Percentiles rank a stretch among this genome's conserved stretches.
Conservation (phyloP, 1,140 invertebrate genomes). For the Macrobrachium nipponense region DNA sequence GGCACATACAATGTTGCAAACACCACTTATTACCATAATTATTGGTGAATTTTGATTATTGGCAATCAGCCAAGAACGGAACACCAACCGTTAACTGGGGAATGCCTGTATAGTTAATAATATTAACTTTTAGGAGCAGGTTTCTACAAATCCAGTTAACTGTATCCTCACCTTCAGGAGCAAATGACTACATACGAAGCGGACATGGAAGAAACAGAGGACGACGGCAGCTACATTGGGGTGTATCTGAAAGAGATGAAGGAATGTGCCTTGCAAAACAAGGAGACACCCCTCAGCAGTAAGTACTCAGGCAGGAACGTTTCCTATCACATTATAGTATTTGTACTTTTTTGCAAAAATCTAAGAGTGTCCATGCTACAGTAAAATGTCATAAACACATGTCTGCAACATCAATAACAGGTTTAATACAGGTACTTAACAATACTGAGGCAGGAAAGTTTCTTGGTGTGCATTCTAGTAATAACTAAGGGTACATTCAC, state of each 20-base stretch:
- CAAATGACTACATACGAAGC: constrained; percentile 12
- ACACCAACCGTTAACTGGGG: too few relatives aligned
- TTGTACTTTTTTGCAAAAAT: neutral
- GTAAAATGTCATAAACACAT: neutral
- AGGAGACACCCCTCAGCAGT: constrained; percentile 6
- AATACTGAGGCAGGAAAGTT: too few relatives aligned
- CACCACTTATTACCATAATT: too few relatives aligned
- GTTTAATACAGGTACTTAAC: too few relatives aligned
- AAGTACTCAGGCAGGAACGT: neutral
- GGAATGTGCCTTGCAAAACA: neutral
- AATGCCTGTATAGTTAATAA: neutral
- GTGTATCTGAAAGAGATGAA: constrained; percentile 36
- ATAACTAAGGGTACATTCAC: too few relatives aligned
- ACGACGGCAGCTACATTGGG: constrained; percentile 14
- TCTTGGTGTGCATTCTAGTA: too few relatives aligned
- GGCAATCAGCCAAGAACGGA: too few relatives aligned
- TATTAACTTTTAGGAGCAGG: neutral
- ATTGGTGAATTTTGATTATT: too few relatives aligned
- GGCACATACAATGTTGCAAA: too few relatives aligned
- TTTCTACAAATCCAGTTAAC: neutral
- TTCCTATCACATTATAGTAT: neutral
- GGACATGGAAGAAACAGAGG: neutral
- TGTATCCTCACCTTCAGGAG: neutral
- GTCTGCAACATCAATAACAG: too few relatives aligned
- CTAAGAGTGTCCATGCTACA: too few relatives aligned